These are phyloP conservation scores for Gorsachius magnificus DNA, from an alignment of 2,797 vertebrate genomes.

Conservation along the genomic window DNA sequence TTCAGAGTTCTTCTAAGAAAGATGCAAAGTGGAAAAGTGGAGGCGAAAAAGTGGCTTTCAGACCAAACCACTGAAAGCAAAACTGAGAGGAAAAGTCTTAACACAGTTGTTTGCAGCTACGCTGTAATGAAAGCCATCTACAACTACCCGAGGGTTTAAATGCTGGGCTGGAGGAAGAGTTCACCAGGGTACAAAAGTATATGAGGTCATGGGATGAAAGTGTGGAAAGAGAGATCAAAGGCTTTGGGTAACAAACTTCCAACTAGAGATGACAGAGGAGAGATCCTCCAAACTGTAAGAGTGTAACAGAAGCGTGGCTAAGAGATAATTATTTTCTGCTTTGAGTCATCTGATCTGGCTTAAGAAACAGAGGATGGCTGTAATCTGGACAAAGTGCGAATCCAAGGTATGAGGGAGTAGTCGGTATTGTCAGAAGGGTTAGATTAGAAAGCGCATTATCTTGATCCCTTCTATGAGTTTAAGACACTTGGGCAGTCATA, in stretches of 20 bases:
- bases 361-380: neutral
- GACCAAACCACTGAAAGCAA: neutral
- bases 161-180: neutral
- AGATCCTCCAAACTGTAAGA: neutral
- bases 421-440: neutral
- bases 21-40: neutral
- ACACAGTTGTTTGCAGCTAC: neutral
- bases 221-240: neutral
- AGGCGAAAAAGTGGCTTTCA: neutral
- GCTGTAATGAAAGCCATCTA: neutral
- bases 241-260: neutral
- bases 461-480: neutral
- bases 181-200: neutral
- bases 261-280: neutral
- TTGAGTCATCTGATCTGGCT: constrained; percentile 2
- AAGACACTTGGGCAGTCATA: neutral
- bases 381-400: neutral
- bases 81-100: neutral
- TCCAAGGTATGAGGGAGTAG: neutral
- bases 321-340: neutral
- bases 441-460: neutral
- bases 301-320: neutral
- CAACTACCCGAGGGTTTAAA: neutral
- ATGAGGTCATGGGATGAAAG: neutral
- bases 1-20: neutral